Percentiles rank a stretch among this genome's conserved stretches.
These are phyloP conservation scores for Pitangus sulphuratus DNA, from an alignment of 2,797 vertebrate genomes.

Conservation along the genomic window DNA sequence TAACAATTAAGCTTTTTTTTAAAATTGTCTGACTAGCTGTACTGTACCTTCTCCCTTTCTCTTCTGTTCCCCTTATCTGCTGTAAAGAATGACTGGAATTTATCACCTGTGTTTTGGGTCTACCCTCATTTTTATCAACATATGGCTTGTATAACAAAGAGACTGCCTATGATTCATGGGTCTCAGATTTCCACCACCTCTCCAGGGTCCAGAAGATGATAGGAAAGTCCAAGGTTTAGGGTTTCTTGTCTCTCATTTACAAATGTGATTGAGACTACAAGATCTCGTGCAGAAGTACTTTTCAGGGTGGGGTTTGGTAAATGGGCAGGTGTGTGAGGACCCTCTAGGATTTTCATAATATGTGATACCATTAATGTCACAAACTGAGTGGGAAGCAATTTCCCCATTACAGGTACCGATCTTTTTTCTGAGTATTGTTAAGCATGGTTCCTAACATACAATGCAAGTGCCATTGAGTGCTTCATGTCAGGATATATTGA, in stretches of 20 bases:
- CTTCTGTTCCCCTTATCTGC: not conserved
- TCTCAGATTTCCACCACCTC: not conserved
- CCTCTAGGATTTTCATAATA: not conserved
- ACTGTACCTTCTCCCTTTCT: not conserved
- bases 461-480: not conserved
- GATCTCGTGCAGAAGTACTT: not conserved
- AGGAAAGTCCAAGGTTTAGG: not conserved
- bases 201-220: not conserved
- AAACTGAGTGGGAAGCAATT: not conserved
- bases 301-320: not conserved
- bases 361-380: not conserved
- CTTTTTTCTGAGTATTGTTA: not conserved
- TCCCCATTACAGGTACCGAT: rapidly evolving
- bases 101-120: not conserved
- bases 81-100: not conserved
- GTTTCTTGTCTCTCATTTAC: not conserved
- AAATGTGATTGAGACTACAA: not conserved
- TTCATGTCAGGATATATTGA: not conserved
- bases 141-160: not conserved
- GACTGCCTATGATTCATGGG: not conserved
- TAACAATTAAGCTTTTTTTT: not conserved
- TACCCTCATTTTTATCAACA: not conserved
- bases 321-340: not conserved
- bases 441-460: not conserved
- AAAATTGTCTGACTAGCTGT: not conserved